Evolutionary conservation across 2,113 vertebrate species (phyloP).

Genomic region (Aldabrachelys gigantea): DNA sequence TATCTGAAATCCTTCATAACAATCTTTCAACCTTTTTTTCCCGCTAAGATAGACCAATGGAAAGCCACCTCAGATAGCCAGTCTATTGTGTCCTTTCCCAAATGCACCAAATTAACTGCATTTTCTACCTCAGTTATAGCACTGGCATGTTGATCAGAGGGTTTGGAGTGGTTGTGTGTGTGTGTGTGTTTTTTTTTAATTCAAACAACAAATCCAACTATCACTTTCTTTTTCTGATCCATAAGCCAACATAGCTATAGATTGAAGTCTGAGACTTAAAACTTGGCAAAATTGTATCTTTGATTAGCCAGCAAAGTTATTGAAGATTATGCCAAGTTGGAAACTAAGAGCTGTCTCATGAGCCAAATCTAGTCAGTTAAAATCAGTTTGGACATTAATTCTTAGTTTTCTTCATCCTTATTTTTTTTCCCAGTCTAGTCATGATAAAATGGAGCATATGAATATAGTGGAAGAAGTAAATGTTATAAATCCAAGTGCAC

Average conservation of each 20-base stretch:
- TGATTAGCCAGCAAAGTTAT: conserved; percentile 4
- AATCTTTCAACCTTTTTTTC: not conserved
- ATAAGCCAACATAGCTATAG: not conserved
- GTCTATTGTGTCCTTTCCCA: not conserved
- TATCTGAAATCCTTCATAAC: not conserved
- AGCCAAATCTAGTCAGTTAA: not conserved
- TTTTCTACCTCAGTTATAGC: not conserved
- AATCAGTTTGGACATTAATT: not conserved
- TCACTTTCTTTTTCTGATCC: conserved; percentile 2
- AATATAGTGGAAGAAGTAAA: not conserved
- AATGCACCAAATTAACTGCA: not conserved
- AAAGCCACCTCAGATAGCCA: not conserved
- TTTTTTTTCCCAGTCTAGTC: not conserved
- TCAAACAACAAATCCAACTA: not conserved
- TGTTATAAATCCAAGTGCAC: not conserved
- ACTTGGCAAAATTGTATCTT: not conserved
- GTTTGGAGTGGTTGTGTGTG: not conserved
- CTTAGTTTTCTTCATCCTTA: not conserved
- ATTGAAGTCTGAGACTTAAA: not conserved
- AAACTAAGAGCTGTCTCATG: not conserved
- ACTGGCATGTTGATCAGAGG: not conserved
- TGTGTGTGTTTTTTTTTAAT: not conserved
- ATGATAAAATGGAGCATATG: not conserved
- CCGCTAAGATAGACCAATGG: not conserved
- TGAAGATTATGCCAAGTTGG: not conserved